These are phyloP conservation scores for Epizoanthus scotinus DNA, from an alignment of 92 coral and sea anemone species.

Conservation along the genomic window DNA sequence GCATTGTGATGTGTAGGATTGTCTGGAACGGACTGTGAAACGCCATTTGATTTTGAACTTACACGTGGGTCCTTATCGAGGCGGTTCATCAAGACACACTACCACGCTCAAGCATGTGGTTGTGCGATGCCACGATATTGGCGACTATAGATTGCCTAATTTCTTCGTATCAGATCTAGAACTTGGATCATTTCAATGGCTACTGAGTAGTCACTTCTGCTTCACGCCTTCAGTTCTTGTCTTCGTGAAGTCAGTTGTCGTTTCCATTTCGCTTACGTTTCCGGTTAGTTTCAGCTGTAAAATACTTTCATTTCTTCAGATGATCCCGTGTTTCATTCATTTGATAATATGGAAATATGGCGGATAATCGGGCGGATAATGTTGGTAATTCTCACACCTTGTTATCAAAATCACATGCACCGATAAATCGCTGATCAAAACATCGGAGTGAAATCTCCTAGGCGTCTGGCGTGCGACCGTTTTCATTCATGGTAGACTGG, in stretches of 20 bases:
- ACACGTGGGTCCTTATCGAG: constrained; percentile 33
- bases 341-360: constrained; percentile 10
- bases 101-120: constrained; percentile 1
- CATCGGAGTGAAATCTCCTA: too few species aligned
- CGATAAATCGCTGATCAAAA: too few species aligned
- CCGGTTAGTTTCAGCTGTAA: background rate
- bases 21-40: constrained; percentile 3
- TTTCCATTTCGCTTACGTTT: background rate
- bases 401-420: background rate
- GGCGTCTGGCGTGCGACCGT: too few species aligned
- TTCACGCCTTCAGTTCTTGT: too few species aligned
- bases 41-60: constrained; percentile 27
- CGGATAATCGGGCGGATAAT: constrained; percentile 1
- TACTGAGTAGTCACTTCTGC: background rate
- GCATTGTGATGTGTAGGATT: constrained; percentile 23
- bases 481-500: too few species aligned
- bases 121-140: constrained; percentile 11
- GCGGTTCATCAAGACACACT: constrained; percentile 19
- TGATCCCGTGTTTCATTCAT: background rate
- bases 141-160: background rate
- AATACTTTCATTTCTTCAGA: background rate
- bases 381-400: constrained; percentile 11
- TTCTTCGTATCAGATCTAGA: background rate
- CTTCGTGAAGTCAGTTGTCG: background rate
- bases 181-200: too few species aligned